phyloP scores from a whole-genome alignment of 2,888 invertebrate genomes.

The Erebia palarica region DNA sequence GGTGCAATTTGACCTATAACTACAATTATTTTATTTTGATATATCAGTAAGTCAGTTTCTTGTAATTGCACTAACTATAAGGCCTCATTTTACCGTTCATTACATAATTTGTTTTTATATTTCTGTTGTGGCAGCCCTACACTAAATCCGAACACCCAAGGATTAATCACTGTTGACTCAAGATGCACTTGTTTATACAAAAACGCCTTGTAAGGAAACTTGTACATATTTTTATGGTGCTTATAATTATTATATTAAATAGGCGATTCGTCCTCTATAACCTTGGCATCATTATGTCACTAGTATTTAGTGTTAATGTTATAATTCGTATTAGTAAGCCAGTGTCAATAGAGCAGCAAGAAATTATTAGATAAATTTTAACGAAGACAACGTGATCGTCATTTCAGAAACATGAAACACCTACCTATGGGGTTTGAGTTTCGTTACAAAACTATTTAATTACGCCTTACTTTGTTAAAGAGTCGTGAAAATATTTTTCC shows the following conservation, averaged over 20 bases:
- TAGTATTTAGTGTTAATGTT: constrained; percentile 51
- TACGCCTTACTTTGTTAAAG: neutral
- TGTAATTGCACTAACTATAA: neutral
- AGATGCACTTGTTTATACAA: constrained; percentile 43
- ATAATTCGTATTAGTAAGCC: constrained; percentile 48
- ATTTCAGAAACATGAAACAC: neutral
- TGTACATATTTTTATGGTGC: constrained; percentile 30
- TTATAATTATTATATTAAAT: constrained; percentile 24
- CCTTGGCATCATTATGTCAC: constrained; percentile 60
- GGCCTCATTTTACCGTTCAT: neutral
- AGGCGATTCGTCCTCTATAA: constrained; percentile 35
- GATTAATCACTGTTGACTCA: constrained; percentile 32
- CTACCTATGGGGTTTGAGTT: too few relatives aligned
- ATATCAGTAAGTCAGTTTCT: too few relatives aligned
- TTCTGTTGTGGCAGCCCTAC: constrained; percentile 20
- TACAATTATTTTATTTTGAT: too few relatives aligned
- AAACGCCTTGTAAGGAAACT: constrained; percentile 42
- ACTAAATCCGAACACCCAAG: constrained; percentile 15
- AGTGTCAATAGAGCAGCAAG: constrained; percentile 11
- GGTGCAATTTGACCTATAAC: too few relatives aligned
- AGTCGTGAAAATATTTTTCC: neutral
- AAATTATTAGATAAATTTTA: neutral
- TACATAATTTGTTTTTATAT: neutral
- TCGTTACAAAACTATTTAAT: neutral
- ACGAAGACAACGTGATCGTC: neutral